These are phyloP conservation scores for Escarpia spicata DNA, from an alignment of 2,888 invertebrate genomes.

Conservation along the genomic window DNA sequence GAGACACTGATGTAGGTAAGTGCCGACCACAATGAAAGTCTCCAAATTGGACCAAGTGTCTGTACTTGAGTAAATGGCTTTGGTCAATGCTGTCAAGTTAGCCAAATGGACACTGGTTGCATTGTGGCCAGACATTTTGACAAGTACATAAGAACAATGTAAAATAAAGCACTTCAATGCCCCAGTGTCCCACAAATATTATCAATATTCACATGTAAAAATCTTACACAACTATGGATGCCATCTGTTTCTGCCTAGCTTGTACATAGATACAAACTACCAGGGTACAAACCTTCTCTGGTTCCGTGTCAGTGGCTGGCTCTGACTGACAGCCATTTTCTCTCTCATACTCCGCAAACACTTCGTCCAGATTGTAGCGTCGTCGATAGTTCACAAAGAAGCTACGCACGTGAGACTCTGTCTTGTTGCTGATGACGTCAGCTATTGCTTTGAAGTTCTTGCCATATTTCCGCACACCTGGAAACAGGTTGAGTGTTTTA, in stretches of 20 bases:
- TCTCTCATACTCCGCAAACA: conserved; percentile 76
- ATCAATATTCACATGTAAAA: too few species aligned
- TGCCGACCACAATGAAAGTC: too few species aligned
- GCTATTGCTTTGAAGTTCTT: conserved; percentile 93
- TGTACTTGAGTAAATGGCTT: too few species aligned
- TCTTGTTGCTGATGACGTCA: conserved; percentile 93
- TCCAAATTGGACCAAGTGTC: too few species aligned
- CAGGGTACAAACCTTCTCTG: neutral
- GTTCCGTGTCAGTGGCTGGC: neutral
- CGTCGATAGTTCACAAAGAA: conserved; percentile 92
- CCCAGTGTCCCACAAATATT: too few species aligned
- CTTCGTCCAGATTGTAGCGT: conserved; percentile 83
- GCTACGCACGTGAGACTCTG: conserved; percentile 88
- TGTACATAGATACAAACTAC: neutral
- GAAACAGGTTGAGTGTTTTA: neutral
- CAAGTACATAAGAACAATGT: too few species aligned
- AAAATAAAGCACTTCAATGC: too few species aligned
- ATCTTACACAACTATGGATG: neutral
- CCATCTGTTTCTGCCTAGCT: neutral
- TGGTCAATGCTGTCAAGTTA: too few species aligned
- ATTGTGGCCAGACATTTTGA: too few species aligned
- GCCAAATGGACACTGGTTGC: too few species aligned
- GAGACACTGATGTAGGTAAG: too few species aligned
- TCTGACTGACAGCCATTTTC: conserved; percentile 41
- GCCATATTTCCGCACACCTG: conserved; percentile 73